Conservation (phyloP, 2,113 vertebrate genomes). For the Tamias sibiricus region DNA sequence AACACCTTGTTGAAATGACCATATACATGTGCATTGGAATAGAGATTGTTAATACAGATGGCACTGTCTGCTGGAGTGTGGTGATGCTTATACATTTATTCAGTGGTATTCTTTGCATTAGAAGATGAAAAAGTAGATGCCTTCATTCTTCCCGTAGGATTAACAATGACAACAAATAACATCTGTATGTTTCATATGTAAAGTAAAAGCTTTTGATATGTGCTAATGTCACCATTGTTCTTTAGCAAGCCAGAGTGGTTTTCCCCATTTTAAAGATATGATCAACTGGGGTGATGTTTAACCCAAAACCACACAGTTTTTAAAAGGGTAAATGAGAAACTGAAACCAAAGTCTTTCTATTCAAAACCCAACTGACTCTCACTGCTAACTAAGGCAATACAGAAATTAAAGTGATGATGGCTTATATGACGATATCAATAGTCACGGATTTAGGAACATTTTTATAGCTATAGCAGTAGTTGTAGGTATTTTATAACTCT, state of each 20-base stretch:
- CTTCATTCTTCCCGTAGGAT: not conserved
- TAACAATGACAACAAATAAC: not conserved
- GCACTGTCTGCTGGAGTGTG: not conserved
- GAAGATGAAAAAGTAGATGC: not conserved
- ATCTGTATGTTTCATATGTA: not conserved
- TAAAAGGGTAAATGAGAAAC: not conserved
- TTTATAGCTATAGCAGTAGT: not conserved
- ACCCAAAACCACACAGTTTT: not conserved
- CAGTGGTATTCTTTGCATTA: not conserved
- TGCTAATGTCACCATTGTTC: not conserved
- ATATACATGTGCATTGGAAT: not conserved
- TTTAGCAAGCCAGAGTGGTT: not conserved
- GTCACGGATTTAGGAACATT: not conserved
- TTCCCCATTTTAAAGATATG: conserved; percentile 54
- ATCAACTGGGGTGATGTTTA: not conserved
- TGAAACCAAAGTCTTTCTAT: not conserved
- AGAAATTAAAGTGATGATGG: not conserved
- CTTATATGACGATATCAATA: too few relatives aligned
- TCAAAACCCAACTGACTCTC: not conserved
- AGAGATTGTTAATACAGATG: not conserved
- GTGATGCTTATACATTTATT: not conserved
- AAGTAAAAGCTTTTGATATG: conserved; percentile 21
- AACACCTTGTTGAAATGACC: not conserved
- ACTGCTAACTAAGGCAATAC: not conserved
- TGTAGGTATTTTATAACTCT: not conserved